Evolutionary conservation across 1,140 invertebrate genomes (phyloP).

Genomic region (Bombus pascuorum): DNA sequence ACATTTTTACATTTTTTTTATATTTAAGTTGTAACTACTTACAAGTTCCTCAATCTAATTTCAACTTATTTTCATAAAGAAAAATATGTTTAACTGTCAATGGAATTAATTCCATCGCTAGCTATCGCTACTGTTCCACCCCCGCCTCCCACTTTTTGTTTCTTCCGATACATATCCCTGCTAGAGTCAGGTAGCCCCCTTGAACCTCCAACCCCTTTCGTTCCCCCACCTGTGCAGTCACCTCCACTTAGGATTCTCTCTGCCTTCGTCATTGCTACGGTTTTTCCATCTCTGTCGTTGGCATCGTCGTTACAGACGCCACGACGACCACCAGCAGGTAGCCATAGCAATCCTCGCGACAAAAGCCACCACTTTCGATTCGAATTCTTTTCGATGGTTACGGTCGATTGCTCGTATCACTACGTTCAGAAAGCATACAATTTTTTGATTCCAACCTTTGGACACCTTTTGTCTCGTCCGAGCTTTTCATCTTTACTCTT

Average conservation of each 20-base stretch:
- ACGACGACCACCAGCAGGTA: slow-evolving; percentile 30
- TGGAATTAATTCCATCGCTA: slow-evolving; percentile 12
- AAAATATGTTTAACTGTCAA: neutral
- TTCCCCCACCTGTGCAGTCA: slow-evolving; percentile 22
- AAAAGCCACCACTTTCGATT: slow-evolving; percentile 12
- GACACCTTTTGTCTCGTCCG: neutral
- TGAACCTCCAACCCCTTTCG: slow-evolving; percentile 25
- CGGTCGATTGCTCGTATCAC: neutral
- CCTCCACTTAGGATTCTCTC: neutral
- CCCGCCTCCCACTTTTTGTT: slow-evolving; percentile 55
- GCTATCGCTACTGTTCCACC: neutral
- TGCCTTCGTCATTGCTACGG: slow-evolving; percentile 16
- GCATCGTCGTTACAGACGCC: neutral
- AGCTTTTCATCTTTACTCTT: neutral
- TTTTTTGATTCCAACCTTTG: neutral
- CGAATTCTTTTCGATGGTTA: neutral
- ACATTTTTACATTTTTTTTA: too few relatives aligned
- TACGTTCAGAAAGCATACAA: neutral
- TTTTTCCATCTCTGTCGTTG: neutral
- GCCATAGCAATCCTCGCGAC: slow-evolving; percentile 51
- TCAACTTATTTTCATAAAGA: neutral
- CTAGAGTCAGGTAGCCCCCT: slow-evolving; percentile 7
- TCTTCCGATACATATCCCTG: slow-evolving; percentile 70
- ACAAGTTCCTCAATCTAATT: neutral
- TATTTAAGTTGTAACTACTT: too few relatives aligned